Evolutionary conservation across 30 jellyfish, hydroid and myxozoan species (phyloP), one percentile per base, ranked within the genome.

Genomic region (Rhopilema esculentum): DNA sequence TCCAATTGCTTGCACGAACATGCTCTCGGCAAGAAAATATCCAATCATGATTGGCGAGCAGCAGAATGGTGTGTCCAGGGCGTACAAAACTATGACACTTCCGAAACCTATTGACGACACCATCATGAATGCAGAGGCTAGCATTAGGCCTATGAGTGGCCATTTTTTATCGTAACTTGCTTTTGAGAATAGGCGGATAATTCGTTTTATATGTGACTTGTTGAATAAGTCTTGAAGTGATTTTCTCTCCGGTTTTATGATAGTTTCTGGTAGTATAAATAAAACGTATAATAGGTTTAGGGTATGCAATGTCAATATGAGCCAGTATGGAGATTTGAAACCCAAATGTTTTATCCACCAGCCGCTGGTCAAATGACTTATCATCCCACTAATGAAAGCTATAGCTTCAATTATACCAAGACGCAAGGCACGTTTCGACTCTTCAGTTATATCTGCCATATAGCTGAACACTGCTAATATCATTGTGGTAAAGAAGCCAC

Each of bases 291-390:
- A 7, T 30, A 94, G 49, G 40, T 95, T 83, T 23, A 83, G 48
- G 20, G 74, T 33, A 66, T 94, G 99, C 28, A 94, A 77, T 24
- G 92, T 25, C 17, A 90, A 66, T 51, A 94, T 94, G 66, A 94
- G 88, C 90, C 97, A 89, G 78, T 94, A 94, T 8, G 99, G 99
- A 26, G 99, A 97, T 66, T 94, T 94, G 84, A 94, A 94, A 20
- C 99, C 99, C 23, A 94, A 82, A 63, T 94, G 97, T 28, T 85
- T 95, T 27, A 94, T 94, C 99, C 99, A 94, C 99, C 99, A 94
- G 20, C 99, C 99, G 87, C 97, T 89, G 32, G 99, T 89, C 79
- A 94, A 65, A 65, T 94, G 99, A 67, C 97, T 89, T 1, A 89
- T 89, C 99, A 94, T 94, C n/a, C 99, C 99, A 71, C 97, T 88